Conservation (phyloP, 2,888 invertebrate species). For the Perizoma flavofasciatum region DNA sequence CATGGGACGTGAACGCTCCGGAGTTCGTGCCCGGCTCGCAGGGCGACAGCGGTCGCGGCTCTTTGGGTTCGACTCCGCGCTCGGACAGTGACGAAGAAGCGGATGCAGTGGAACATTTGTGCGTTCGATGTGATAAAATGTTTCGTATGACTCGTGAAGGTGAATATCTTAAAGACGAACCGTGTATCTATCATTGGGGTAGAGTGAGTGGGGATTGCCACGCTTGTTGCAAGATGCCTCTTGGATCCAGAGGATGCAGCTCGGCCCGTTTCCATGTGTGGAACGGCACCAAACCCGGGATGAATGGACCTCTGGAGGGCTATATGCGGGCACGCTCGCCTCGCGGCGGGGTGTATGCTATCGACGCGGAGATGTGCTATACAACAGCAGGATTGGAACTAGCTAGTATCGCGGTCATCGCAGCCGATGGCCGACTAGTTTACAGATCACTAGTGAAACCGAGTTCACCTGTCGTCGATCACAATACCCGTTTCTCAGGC, state of each 20-base stretch:
- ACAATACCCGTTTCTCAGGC: constrained; percentile 98
- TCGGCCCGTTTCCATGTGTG: constrained; percentile 89
- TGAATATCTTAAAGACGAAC: constrained; percentile 88
- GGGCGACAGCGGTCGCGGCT: constrained; percentile 82
- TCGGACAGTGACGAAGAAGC: constrained; percentile 84
- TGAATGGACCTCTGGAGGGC: constrained; percentile 89
- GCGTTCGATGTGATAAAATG: constrained; percentile 88
- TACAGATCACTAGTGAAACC: constrained; percentile 95
- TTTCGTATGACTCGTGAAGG: constrained; percentile 89
- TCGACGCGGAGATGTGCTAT: constrained; percentile 99
- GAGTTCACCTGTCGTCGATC: constrained; percentile 92
- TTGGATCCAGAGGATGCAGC: constrained; percentile 86
- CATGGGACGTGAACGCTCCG: constrained; percentile 87
- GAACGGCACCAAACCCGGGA: constrained; percentile 87
- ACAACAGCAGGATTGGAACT: constrained; percentile 94
- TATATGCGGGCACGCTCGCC: constrained; percentile 85
- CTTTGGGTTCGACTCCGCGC: constrained; percentile 81
- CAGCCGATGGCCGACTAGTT: constrained; percentile 88
- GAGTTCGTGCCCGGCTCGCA: constrained; percentile 86
- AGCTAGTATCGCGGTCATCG: constrained; percentile 93
- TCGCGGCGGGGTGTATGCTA: constrained; percentile 87
- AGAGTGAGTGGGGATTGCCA: constrained; percentile 86
- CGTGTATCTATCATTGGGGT: constrained; percentile 96
- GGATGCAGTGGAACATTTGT: constrained; percentile 85
- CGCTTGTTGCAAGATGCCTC: constrained; percentile 85